A percentile compares a stretch with the other conserved stretches of the same genome.
phyloP scores from a whole-genome alignment of 2,113 vertebrate species.

The Micronisus gabar region DNA sequence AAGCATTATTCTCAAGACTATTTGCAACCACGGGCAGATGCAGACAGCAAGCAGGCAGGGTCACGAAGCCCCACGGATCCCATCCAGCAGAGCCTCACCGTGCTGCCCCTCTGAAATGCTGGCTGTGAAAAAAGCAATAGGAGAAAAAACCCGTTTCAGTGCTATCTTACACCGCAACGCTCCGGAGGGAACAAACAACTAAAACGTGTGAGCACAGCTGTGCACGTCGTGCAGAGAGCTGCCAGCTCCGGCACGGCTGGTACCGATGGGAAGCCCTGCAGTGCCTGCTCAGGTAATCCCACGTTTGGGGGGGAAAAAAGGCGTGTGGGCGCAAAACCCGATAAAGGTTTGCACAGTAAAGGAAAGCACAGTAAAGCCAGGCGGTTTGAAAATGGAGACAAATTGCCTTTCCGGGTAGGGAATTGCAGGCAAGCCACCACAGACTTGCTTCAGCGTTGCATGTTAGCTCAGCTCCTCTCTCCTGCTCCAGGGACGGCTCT shows the following conservation, averaged over 20 bases:
- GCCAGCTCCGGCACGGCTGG: background rate
- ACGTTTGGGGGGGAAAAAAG: accelerated
- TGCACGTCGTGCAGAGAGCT: background rate
- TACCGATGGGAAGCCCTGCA: background rate
- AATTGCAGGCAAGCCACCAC: background rate
- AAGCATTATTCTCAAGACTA: background rate
- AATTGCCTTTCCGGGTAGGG: background rate
- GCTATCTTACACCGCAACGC: background rate
- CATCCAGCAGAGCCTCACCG: background rate
- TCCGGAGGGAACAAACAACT: background rate
- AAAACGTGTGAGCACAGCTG: background rate
- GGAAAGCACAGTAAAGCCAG: background rate
- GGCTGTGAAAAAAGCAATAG: background rate
- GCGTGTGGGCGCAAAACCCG: accelerated
- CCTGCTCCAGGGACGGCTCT: background rate
- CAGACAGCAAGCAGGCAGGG: background rate
- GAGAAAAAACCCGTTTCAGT: background rate
- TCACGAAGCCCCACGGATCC: accelerated
- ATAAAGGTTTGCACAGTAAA: background rate
- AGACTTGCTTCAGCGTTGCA: background rate
- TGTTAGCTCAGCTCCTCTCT: background rate
- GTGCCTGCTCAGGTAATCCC: background rate
- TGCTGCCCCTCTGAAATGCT: background rate
- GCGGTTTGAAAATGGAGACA: background rate
- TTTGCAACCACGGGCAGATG: background rate